Percentiles rank a stretch among this genome's conserved stretches.
Conservation (phyloP, 2,113 vertebrate species). For the Pseudois nayaur region DNA sequence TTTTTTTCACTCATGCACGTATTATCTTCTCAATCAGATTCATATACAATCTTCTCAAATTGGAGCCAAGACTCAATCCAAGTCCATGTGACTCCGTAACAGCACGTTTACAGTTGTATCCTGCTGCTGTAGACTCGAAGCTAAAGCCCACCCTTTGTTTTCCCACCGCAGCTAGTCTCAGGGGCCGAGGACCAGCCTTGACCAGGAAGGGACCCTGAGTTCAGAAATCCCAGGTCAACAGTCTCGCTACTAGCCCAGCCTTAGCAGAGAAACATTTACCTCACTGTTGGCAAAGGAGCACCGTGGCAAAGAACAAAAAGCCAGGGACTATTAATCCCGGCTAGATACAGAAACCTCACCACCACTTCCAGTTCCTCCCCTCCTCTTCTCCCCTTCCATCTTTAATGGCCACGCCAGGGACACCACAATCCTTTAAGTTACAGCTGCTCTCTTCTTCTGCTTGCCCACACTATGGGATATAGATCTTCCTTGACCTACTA, state of each 20-base stretch:
- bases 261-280: not conserved
- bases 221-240: not conserved
- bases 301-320: not conserved
- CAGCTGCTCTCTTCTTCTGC: not conserved
- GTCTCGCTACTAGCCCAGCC: not conserved
- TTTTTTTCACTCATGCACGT: not conserved
- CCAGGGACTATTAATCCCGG: not conserved
- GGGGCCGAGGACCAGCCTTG: not conserved
- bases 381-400: not conserved
- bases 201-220: not conserved
- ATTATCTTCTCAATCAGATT: not conserved
- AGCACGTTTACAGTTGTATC: not conserved
- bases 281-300: not conserved
- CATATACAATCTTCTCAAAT: not conserved
- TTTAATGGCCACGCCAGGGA: not conserved
- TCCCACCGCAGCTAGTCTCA: not conserved
- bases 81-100: not conserved
- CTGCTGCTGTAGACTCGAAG: not conserved
- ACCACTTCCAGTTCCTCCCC: not conserved
- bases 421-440: not conserved
- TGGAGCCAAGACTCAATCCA: not conserved
- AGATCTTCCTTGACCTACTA: not conserved
- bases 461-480: not conserved
- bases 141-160: not conserved
- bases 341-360: not conserved